Evolutionary conservation across 2,797 vertebrate species (phyloP), one percentile per base, ranked within the genome.

Genomic region (Serranus cabrilla): DNA sequence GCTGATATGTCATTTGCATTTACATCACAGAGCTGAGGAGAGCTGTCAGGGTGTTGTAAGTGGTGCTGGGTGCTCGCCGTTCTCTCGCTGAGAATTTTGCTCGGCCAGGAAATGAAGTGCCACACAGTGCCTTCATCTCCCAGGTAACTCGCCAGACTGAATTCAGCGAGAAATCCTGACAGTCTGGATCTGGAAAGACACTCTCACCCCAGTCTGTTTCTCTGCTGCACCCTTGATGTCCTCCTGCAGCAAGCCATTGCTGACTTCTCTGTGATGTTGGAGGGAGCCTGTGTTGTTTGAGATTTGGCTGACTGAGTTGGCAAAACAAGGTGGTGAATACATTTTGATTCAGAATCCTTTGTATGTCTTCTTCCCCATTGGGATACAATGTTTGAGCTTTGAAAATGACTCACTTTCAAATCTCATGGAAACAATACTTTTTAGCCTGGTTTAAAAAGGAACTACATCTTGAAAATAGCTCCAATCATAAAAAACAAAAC

Each of bases 301-400:
- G 93, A 93, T 94, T 93, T 93, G 91, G 92, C 91, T 81, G 87
- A 91, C 88, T 89, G 89, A 92, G 89, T 91, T 93, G 93, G 92
- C 93, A 94, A 92, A 93, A 91, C 88, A 92, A 92, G 87, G 93
- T 91, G 91, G 88, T 71, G 89, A 92, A 91, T 88, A 86, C 89
- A 90, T 92, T 93, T 91, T 89, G 85, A 92, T 91, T 92, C 82
- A 23, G 70, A 88, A 81, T 85, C 89, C 89, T 92, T 92, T 92
- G 88, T 92, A 70, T 86, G 85, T 89, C 83, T 83, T 74, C 79
- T 82, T 51, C 78, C 82, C 90, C 85, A 80, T 85, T 80, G 91
- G 91, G 87, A 92, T 76, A 76, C 89, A 73, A 71, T 79, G 87
- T 91, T 90, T 83, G 74, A 78, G 89, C 88, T 93, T 93, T 92